Percentiles rank a stretch among this genome's conserved stretches.
These are phyloP conservation scores for Drosophila persimilis DNA, from an alignment of 1,140 invertebrate genomes.

Conservation along the genomic window DNA sequence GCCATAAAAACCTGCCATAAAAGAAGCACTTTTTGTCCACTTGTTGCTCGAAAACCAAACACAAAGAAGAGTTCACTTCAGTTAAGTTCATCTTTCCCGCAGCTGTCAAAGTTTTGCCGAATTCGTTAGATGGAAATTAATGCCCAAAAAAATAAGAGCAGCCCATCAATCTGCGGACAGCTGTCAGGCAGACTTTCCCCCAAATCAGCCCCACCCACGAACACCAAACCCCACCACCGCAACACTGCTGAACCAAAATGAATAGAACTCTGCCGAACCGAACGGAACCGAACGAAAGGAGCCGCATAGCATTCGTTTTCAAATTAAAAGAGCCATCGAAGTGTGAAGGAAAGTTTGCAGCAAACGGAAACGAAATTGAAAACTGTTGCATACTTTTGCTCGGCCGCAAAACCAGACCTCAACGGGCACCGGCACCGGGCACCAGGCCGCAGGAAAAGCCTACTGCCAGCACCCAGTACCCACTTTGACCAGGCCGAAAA, in stretches of 20 bases:
- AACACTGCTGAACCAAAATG: slow-evolving; percentile 23
- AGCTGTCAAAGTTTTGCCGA: slow-evolving; percentile 16
- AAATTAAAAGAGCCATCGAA: slow-evolving; percentile 71
- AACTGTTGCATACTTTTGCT: slow-evolving; percentile 70
- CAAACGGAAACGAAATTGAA: slow-evolving; percentile 52
- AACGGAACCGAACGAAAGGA: slow-evolving; percentile 16
- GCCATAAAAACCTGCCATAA: slow-evolving; percentile 11
- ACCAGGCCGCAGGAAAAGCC: background rate
- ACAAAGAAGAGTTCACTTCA: background rate
- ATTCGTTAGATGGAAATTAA: slow-evolving; percentile 45
- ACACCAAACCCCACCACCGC: too few species aligned
- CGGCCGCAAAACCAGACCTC: slow-evolving; percentile 7
- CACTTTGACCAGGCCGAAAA: slow-evolving; percentile 37
- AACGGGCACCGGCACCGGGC: too few species aligned
- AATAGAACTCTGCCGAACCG: slow-evolving; percentile 16
- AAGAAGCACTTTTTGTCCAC: background rate
- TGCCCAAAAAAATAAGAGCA: slow-evolving; percentile 40
- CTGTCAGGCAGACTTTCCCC: slow-evolving; percentile 26
- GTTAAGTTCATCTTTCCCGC: background rate
- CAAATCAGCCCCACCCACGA: slow-evolving; percentile 13
- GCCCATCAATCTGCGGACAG: slow-evolving; percentile 56
- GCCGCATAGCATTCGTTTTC: slow-evolving; percentile 51
- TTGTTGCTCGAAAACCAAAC: slow-evolving; percentile 17
- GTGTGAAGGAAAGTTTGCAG: slow-evolving; percentile 59
- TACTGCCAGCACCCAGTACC: background rate